Evolutionary conservation across 2,888 invertebrate species (phyloP).

Genomic region (Meganola albula): DNA sequence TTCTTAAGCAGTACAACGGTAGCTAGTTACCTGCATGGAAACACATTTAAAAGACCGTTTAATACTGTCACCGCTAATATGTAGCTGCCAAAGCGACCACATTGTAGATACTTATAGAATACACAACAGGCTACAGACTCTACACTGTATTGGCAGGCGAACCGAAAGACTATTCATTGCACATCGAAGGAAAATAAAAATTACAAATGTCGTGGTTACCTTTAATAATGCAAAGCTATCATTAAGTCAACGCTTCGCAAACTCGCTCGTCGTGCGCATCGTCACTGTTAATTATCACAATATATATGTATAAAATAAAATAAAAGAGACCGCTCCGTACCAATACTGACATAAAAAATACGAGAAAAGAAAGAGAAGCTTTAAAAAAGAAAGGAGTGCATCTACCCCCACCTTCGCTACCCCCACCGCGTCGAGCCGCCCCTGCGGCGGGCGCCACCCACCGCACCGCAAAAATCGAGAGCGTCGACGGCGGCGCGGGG

Average conservation of each 20-base stretch:
- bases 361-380: conserved; percentile 78
- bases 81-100: conserved; percentile 44
- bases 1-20: too few relatives aligned
- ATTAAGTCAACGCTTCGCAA: conserved; percentile 67
- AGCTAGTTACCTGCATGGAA: conserved; percentile 20
- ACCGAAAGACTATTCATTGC: conserved; percentile 29
- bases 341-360: conserved; percentile 74
- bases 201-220: conserved; percentile 65
- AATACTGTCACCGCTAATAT: conserved; percentile 50
- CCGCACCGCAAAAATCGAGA: conserved; percentile 81
- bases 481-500: conserved; percentile 76
- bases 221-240: conserved; percentile 74
- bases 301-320: conserved; percentile 69
- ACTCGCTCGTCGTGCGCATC: conserved; percentile 68
- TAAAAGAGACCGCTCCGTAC: conserved; percentile 74
- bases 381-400: conserved; percentile 77
- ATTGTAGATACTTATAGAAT: conserved; percentile 43
- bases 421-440: conserved; percentile 68
- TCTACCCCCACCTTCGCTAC: conserved; percentile 70
- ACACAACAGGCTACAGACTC: conserved; percentile 41
- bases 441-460: conserved; percentile 79
- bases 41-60: conserved; percentile 50
- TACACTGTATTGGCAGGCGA: conserved; percentile 31
- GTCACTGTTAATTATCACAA: conserved; percentile 75
- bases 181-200: conserved; percentile 51